phyloP scores from a whole-genome alignment of 2,113 vertebrate genomes.

The Oreochromis tanganicae region DNA sequence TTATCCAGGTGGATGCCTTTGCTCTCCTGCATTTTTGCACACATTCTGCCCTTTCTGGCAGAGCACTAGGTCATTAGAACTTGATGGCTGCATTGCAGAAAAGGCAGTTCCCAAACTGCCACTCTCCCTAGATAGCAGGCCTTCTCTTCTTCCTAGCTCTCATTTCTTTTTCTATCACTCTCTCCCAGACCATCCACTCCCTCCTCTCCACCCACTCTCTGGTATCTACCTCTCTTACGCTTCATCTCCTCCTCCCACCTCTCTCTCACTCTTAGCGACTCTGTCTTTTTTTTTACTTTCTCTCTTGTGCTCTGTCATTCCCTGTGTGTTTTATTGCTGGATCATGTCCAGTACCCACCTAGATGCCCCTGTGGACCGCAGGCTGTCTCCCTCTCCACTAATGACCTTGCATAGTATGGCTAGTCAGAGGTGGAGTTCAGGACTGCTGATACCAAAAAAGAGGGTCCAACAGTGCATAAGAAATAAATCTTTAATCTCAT shows the following conservation, averaged over 20 bases:
- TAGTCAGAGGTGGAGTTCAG: neutral
- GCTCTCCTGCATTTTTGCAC: conserved; percentile 4
- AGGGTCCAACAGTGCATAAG: neutral
- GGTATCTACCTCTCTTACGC: neutral
- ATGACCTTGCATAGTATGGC: conserved; percentile 36
- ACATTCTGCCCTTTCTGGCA: neutral
- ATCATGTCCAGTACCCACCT: conserved; percentile 11
- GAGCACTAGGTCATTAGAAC: conserved; percentile 38
- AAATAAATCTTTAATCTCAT: conserved; percentile 47
- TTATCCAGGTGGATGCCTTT: conserved; percentile 8
- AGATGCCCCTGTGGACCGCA: neutral
- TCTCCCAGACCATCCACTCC: neutral
- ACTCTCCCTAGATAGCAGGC: conserved; percentile 19
- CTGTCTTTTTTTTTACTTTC: neutral
- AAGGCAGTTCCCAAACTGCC: conserved; percentile 17
- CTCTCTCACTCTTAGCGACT: neutral
- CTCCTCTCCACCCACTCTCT: neutral
- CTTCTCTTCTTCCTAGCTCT: neutral
- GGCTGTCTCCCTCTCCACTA: neutral
- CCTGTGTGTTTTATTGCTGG: conserved; percentile 7
- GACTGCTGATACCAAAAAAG: neutral
- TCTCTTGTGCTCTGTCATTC: neutral
- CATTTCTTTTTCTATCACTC: neutral
- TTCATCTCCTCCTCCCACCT: neutral
- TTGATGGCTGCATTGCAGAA: conserved; percentile 33